A percentile compares a stretch with the other conserved stretches of the same genome.
phyloP scores from a whole-genome alignment of 1,140 invertebrate genomes.

The Anastatus disparis region DNA sequence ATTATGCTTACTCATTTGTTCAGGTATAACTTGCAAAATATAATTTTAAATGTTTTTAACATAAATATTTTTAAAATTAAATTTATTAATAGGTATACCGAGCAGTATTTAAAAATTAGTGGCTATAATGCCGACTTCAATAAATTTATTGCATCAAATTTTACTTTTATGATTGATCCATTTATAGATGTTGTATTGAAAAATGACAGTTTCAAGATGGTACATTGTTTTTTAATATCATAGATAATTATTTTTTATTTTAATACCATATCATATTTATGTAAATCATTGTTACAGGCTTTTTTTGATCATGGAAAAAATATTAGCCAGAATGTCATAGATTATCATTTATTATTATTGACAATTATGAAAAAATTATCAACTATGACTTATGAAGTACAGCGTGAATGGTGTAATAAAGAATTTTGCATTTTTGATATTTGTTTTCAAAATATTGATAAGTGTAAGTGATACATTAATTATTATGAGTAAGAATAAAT shows the following conservation, averaged over 20 bases:
- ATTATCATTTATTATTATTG: constrained; percentile 55
- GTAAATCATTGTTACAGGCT: constrained; percentile 33
- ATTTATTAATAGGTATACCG: constrained; percentile 47
- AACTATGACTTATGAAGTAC: constrained; percentile 40
- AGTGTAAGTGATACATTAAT: constrained; percentile 47
- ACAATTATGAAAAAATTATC: constrained; percentile 52
- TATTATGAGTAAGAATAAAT: neutral
- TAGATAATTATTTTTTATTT: too few relatives aligned
- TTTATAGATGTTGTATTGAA: constrained; percentile 49
- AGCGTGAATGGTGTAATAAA: constrained; percentile 47
- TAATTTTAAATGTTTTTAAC: neutral
- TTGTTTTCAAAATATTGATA: constrained; percentile 51
- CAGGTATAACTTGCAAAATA: constrained; percentile 44
- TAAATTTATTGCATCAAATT: constrained; percentile 45
- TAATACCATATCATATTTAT: too few relatives aligned
- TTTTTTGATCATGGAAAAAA: constrained; percentile 50
- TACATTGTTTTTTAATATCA: constrained; percentile 1
- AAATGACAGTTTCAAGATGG: constrained; percentile 49
- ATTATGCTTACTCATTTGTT: constrained; percentile 51
- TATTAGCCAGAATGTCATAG: constrained; percentile 38
- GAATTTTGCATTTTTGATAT: constrained; percentile 50
- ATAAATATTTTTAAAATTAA: neutral
- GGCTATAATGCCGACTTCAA: constrained; percentile 41
- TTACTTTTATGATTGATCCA: constrained; percentile 40
- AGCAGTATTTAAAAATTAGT: constrained; percentile 41